Base-by-base conservation (phyloP, 2,113 vertebrate species). In the Hippocampus zosterae region DNA sequence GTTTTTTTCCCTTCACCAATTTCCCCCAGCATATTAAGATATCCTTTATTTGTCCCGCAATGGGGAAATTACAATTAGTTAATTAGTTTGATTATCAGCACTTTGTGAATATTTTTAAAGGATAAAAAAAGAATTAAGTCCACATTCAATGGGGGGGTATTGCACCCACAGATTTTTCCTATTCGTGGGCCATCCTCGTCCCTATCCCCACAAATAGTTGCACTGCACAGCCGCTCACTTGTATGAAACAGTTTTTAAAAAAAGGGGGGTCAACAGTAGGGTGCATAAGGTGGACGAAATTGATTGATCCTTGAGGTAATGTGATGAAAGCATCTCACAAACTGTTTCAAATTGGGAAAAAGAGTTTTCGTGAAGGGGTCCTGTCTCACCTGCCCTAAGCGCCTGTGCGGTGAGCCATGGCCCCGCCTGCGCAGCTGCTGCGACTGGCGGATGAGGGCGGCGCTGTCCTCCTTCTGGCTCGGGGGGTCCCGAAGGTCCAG, bases 401-500 rank as follows among this genome's bases (percentile, higher is more conserved):
- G 78, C 59, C 81, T 81, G 56, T 80, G 84, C 0, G 87, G 87
- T 3, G 80, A 79, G 1, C 53, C 25, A 44, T 78, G 53, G 1
- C 18, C 59, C 59, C 75, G 74, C 74, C 71, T 68, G 65, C 72
- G 84, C 33, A 88, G 87, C 71, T 68, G 74, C 75, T 83, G 89
- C 44, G 88, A 85, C 72, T 88, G 72, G 59, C 50, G 76, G 46
- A 89, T 68, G 48, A 89, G 83, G n/a, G 18, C 67, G 1, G 8
- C 1, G 41, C 78, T 65, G 71, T 87, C 84, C 5, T 88, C 80
- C 8, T 81, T 41, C 21, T 80, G 74, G 56, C 5, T 71, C 40
- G 86, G 76, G 42, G 87, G 76, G 9, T 81, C 75, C 61, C 92
- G 78, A 40, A 93, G 84, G 67, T 93, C 91, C 70, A 93, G 77